Conservation (phyloP, 2,113 vertebrate genomes). For the Oreochromis spilurus region DNA sequence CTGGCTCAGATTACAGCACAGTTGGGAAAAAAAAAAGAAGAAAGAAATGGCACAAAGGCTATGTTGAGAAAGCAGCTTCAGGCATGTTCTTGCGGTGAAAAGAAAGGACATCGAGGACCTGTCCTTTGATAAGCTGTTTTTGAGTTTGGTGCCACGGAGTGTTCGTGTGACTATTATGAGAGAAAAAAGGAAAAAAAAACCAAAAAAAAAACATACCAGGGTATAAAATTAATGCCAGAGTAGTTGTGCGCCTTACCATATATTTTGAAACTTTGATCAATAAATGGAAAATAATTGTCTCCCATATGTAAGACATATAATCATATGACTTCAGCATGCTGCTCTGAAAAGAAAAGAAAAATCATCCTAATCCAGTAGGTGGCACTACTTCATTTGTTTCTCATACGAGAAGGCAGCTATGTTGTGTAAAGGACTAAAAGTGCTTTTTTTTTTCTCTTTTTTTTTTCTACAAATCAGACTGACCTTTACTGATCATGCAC, state of each 20-base stretch:
- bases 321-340: neutral
- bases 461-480: neutral
- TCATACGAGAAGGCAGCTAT: neutral
- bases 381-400: neutral
- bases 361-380: neutral
- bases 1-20: neutral
- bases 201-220: neutral
- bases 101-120: neutral
- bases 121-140: neutral
- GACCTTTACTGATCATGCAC: neutral
- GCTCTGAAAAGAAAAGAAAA: neutral
- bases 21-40: neutral
- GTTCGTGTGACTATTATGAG: neutral
- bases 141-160: neutral
- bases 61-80: neutral
- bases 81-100: neutral
- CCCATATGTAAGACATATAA: neutral
- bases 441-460: neutral
- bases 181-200: neutral
- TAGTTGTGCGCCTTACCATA: neutral
- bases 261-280: neutral
- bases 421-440: neutral
- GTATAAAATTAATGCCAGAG: neutral
- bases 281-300: neutral
- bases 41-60: neutral